Base-by-base conservation (phyloP, 2,797 vertebrate species). In the Cirrhinus mrigala region DNA sequence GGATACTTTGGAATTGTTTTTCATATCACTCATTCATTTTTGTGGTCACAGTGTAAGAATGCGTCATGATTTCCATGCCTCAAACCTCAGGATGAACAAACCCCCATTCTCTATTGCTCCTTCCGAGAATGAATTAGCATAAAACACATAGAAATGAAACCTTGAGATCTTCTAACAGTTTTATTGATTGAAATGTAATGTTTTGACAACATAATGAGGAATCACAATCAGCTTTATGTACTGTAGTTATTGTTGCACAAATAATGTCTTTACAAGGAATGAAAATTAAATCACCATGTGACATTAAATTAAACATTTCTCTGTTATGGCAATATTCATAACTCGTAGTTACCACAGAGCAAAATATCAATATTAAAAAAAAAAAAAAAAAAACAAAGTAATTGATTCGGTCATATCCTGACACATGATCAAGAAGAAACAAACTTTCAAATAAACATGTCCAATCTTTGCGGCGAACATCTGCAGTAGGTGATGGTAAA, bases 101-200 rank as follows among this genome's bases (percentile, higher is more conserved):
- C 1, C 2, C 8, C 44, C 9, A 9, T 10, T 46, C 44, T 46
- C 9, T 44, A 1, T 44, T 10, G 44, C 44, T 46, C 44, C 1
- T 9, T 46, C 44, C 1, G 24, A 29, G 4, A 11, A 37, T 22
- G 20, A 50, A 82, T 22, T 50, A 48, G 44, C 50, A 50, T 71
- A 44, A 84, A 79, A 75, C 1, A 77, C 84, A 29, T 48, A 84
- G 78, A 52, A 68, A 76, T 58, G 77, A 86, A 77, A 85, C 54
- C 1, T 14, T 33, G 74, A 89, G 29, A 87, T 93, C 69, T 92
- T 94, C 91, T 78, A 83, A 87, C 77, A 87, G 87, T 91, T 95
- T 96, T 95, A 95, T 93, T 95, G 94, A 93, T 89, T 91, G 90
- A 86, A 95, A 95, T 91, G 90, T 91, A 91, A 92, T 91, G 92